phyloP scores from a whole-genome alignment of 30 jellyfish, hydroid and myxozoan genomes.

The Pseudorhiza aurosa region DNA sequence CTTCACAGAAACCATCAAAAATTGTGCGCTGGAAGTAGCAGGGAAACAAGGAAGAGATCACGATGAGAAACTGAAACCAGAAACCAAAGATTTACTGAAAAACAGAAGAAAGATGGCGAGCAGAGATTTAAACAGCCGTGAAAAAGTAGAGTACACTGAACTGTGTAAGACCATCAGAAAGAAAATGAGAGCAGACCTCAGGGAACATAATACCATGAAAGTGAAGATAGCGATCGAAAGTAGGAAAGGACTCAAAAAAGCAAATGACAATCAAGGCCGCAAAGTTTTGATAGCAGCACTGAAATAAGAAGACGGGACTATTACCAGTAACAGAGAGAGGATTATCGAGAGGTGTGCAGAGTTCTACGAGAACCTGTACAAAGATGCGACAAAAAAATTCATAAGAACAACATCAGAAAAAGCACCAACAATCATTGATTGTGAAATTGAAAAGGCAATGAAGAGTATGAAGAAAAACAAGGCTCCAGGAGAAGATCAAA shows the following conservation, averaged over 20 bases:
- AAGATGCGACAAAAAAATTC: conserved; percentile 16
- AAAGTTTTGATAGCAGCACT: conserved; percentile 46
- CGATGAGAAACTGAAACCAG: conserved; percentile 51
- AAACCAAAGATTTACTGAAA: conserved; percentile 40
- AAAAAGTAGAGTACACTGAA: conserved; percentile 13
- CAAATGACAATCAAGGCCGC: conserved; percentile 11
- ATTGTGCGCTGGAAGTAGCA: conserved; percentile 54
- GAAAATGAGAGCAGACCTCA: conserved; percentile 34
- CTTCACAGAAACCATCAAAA: conserved; percentile 40
- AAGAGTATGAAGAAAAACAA: conserved; percentile 9
- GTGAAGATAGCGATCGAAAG: conserved; percentile 50
- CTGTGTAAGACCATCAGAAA: conserved; percentile 55
- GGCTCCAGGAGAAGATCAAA: conserved; percentile 24
- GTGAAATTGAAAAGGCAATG: conserved; percentile 45
- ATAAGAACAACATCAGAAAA: conserved; percentile 31
- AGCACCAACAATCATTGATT: conserved; percentile 30
- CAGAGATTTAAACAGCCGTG: conserved; percentile 1
- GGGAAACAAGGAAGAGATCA: conserved; percentile 19
- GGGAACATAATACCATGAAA: conserved; percentile 46
- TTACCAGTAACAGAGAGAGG: conserved; percentile 51
- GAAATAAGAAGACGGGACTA: conserved; percentile 40
- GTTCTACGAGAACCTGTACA: conserved; percentile 21
- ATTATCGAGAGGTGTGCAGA: conserved; percentile 58
- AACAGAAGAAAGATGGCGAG: conserved; percentile 25
- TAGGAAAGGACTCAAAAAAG: conserved; percentile 42